A percentile compares a stretch with the other conserved stretches of the same genome.
Evolutionary conservation across 1,140 invertebrate species (phyloP).

Genomic region (Drosophila hydei): DNA sequence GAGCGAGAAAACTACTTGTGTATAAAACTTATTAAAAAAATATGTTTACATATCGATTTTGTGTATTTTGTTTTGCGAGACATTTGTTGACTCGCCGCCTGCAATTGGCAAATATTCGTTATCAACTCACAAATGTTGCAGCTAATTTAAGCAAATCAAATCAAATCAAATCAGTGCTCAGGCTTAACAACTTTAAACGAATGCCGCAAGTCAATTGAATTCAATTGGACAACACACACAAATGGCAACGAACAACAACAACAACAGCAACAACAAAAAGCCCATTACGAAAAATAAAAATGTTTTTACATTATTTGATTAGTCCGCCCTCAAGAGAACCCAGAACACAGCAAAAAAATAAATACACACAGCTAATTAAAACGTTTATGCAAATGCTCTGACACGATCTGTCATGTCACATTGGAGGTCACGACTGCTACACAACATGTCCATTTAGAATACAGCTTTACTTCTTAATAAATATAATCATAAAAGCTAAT

Average conservation of each 20-base stretch:
- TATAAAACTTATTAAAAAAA: conserved; percentile 66
- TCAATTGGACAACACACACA: conserved; percentile 62
- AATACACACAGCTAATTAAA: conserved; percentile 62
- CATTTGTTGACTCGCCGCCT: conserved; percentile 32
- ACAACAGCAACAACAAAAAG: conserved; percentile 34
- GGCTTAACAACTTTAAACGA: conserved; percentile 23
- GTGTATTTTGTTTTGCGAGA: conserved; percentile 14
- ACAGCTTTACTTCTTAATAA: too few relatives aligned
- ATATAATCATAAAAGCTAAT: too few relatives aligned
- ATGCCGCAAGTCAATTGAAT: conserved; percentile 68
- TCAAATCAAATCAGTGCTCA: conserved; percentile 37
- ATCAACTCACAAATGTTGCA: conserved; percentile 43
- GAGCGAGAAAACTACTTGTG: conserved; percentile 16
- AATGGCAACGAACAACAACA: conserved; percentile 28
- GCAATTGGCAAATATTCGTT: conserved; percentile 40
- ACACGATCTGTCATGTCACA: conserved; percentile 55
- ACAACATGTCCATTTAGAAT: not conserved
- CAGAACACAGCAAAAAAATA: conserved; percentile 11
- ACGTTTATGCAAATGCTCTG: conserved; percentile 72
- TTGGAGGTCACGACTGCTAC: conserved; percentile 46
- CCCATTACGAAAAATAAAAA: conserved; percentile 24
- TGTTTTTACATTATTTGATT: conserved; percentile 62
- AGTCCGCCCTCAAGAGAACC: conserved; percentile 26
- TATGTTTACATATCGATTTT: conserved; percentile 45
- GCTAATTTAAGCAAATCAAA: conserved; percentile 72